Conservation (phyloP, 2,888 invertebrate species). For the Pasiphila rectangulata region DNA sequence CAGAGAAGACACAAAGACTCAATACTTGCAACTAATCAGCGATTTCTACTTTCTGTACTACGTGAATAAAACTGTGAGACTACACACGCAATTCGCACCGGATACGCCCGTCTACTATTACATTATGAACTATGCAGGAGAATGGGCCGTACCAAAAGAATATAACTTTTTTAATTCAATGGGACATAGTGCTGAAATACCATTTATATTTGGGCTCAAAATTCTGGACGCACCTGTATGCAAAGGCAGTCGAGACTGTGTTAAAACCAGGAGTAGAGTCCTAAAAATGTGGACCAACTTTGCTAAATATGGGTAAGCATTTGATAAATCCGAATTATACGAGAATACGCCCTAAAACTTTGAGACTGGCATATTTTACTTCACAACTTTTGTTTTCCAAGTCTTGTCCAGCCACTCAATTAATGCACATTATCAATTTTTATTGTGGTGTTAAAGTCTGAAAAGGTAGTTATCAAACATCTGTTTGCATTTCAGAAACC, state of each 20-base stretch:
- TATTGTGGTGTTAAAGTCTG: too few relatives aligned
- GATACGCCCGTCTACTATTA: constrained; percentile 66
- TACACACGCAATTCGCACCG: constrained; percentile 56
- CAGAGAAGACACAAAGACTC: constrained; percentile 54
- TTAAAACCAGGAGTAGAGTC: constrained; percentile 57
- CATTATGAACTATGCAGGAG: constrained; percentile 60
- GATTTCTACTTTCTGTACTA: constrained; percentile 70
- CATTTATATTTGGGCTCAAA: constrained; percentile 61
- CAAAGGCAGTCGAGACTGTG: constrained; percentile 61
- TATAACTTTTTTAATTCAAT: constrained; percentile 52
- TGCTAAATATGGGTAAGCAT: constrained; percentile 69
- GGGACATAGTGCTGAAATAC: constrained; percentile 65
- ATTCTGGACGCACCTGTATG: constrained; percentile 39
- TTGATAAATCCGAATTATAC: too few relatives aligned
- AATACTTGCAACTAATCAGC: constrained; percentile 64
- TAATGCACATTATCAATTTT: too few relatives aligned
- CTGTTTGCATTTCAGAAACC: constrained; percentile 49
- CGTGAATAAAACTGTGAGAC: constrained; percentile 60
- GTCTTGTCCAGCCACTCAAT: too few relatives aligned
- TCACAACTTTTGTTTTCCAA: background rate
- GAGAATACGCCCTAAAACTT: too few relatives aligned
- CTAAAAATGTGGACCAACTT: constrained; percentile 77
- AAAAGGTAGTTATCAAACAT: too few relatives aligned
- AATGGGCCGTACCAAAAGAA: constrained; percentile 57
- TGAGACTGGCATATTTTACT: too few relatives aligned